phyloP scores from a whole-genome alignment of 2,888 invertebrate species.

The Lithodes maja region DNA sequence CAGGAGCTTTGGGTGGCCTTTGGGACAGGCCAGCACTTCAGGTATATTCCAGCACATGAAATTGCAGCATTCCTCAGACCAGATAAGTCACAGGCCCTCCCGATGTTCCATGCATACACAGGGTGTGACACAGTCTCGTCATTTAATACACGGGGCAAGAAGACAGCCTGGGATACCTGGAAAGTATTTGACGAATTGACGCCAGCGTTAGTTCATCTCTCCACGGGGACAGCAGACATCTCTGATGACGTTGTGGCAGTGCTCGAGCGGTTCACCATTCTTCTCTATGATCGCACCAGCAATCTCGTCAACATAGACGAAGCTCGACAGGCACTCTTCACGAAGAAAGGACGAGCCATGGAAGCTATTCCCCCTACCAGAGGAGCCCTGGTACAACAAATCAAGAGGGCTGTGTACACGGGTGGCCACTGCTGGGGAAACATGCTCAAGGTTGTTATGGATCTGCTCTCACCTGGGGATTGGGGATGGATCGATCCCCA shows the following conservation, averaged over 20 bases:
- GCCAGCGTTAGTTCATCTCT: background rate
- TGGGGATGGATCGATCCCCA: too few species aligned
- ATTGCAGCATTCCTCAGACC: background rate
- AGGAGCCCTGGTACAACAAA: conserved; percentile 23
- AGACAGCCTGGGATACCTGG: conserved; percentile 26
- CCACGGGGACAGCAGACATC: background rate
- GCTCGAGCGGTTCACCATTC: background rate
- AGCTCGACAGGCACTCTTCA: conserved; percentile 28
- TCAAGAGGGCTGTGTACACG: background rate
- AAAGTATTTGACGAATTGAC: background rate
- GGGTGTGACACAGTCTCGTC: background rate
- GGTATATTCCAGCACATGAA: background rate
- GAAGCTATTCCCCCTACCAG: background rate
- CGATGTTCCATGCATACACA: background rate
- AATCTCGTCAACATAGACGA: conserved; percentile 2
- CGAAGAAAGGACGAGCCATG: background rate
- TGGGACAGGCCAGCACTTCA: background rate
- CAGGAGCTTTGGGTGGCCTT: conserved; percentile 17
- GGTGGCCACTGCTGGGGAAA: too few species aligned
- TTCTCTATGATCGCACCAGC: conserved; percentile 11
- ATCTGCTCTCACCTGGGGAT: too few species aligned
- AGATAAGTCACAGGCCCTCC: background rate
- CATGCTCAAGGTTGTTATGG: too few species aligned
- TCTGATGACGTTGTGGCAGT: background rate
- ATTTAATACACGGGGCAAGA: background rate